phyloP scores from a whole-genome alignment of 2,113 vertebrate genomes.

The Bubo blakistoni region DNA sequence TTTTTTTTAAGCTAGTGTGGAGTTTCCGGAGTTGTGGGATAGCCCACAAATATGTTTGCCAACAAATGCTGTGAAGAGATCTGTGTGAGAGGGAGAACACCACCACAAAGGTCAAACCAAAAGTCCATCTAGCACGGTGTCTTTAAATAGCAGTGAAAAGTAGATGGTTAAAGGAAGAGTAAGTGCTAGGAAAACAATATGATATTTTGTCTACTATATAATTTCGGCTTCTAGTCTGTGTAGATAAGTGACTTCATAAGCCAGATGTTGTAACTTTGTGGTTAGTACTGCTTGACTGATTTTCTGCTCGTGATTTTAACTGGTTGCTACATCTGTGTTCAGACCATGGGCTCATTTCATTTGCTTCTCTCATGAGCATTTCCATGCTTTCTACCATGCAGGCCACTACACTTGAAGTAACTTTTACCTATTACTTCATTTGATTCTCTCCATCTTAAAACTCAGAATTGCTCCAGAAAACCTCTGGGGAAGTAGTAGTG shows the following conservation, averaged over 20 bases:
- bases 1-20: neutral
- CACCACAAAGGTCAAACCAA: neutral
- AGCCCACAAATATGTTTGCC: neutral
- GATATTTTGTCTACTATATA: slow-evolving; percentile 13
- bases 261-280: slow-evolving; percentile 31
- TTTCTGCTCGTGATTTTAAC: slow-evolving; percentile 4
- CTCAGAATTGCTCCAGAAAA: neutral
- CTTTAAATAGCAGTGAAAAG: neutral
- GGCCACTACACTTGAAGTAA: slow-evolving; percentile 15
- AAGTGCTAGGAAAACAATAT: neutral
- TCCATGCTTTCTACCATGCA: slow-evolving; percentile 2
- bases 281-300: slow-evolving; percentile 20
- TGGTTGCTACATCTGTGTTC: slow-evolving; percentile 20
- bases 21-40: neutral
- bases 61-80: neutral
- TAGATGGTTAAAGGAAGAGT: neutral
- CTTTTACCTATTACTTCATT: slow-evolving; percentile 25
- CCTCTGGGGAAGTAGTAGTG: neutral
- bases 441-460: neutral
- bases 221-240: neutral
- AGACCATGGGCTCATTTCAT: neutral
- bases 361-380: neutral
- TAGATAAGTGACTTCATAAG: slow-evolving; percentile 28
- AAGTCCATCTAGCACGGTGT: neutral
- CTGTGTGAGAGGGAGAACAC: neutral